Percentiles rank a stretch among this genome's conserved stretches.
Conservation (phyloP, 2,113 vertebrate species). For the Elgaria multicarinata region DNA sequence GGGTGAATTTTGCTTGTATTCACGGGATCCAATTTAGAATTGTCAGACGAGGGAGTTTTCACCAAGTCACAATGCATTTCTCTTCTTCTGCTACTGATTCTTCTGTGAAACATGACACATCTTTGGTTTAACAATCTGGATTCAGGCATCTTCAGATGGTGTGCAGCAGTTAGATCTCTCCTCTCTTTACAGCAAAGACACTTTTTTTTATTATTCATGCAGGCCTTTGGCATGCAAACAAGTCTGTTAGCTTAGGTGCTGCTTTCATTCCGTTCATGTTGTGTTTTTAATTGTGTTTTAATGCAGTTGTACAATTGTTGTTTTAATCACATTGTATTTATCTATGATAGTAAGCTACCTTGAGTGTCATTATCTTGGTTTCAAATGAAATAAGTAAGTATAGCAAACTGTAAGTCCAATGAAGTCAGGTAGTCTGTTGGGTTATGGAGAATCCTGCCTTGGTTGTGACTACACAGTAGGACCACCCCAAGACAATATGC, state of each 20-base stretch:
- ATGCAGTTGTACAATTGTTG: too few species aligned
- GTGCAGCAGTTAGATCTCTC: background rate
- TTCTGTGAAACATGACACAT: background rate
- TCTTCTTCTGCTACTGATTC: background rate
- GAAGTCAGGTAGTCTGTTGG: background rate
- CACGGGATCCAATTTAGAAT: background rate
- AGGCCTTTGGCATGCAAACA: too few species aligned
- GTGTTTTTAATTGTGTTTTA: too few species aligned
- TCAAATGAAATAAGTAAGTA: background rate
- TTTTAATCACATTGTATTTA: too few species aligned
- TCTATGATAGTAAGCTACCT: too few species aligned
- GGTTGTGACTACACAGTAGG: background rate
- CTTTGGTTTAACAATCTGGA: background rate
- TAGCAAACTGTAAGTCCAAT: background rate
- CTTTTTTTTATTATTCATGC: too few species aligned
- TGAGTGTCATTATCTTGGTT: too few species aligned
- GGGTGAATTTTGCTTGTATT: background rate
- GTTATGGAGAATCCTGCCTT: background rate
- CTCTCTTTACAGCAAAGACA: too few species aligned
- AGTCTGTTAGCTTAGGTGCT: too few species aligned
- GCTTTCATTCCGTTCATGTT: too few species aligned
- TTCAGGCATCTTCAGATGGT: background rate
- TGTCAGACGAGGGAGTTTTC: background rate
- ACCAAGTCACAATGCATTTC: background rate
- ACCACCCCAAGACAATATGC: too few species aligned